Percentiles rank a stretch among this genome's conserved stretches.
Evolutionary conservation across 2,113 vertebrate genomes (phyloP).

Genomic region (Oryzias woworae): DNA sequence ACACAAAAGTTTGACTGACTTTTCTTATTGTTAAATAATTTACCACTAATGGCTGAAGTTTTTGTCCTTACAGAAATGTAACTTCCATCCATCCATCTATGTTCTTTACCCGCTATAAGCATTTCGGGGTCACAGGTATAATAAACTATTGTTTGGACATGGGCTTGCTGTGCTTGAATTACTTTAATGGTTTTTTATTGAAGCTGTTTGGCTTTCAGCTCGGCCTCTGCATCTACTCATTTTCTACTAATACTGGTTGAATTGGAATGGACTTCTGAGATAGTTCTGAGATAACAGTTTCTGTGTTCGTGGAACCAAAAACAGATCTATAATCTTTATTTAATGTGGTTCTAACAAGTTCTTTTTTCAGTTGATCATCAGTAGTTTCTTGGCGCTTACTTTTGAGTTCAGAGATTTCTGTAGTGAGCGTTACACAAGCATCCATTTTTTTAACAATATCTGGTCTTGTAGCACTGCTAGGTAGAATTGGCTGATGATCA

Average conservation of each 20-base stretch:
- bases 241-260: neutral
- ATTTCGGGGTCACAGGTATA: too few species aligned
- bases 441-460: conserved; percentile 40
- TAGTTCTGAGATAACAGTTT: conserved; percentile 16
- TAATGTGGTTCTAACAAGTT: conserved; percentile 29
- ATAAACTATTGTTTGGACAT: neutral
- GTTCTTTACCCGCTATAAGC: too few species aligned
- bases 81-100: too few species aligned
- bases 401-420: conserved; percentile 23
- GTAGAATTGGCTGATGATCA: conserved; percentile 32
- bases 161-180: conserved; percentile 22
- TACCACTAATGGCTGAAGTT: too few species aligned
- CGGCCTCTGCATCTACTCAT: conserved; percentile 22
- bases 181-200: conserved; percentile 18
- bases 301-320: conserved; percentile 35
- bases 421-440: conserved; percentile 20
- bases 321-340: conserved; percentile 46
- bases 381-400: conserved; percentile 19
- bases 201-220: conserved; percentile 25
- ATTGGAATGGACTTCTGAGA: conserved; percentile 1
- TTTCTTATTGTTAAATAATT: neutral
- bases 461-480: conserved; percentile 18
- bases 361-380: conserved; percentile 25
- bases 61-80: too few species aligned
- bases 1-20: conserved; percentile 4